Evolutionary conservation across 1,140 invertebrate species (phyloP), one percentile per base, ranked within the genome.

Genomic region (Drosophila bifasciata): DNA sequence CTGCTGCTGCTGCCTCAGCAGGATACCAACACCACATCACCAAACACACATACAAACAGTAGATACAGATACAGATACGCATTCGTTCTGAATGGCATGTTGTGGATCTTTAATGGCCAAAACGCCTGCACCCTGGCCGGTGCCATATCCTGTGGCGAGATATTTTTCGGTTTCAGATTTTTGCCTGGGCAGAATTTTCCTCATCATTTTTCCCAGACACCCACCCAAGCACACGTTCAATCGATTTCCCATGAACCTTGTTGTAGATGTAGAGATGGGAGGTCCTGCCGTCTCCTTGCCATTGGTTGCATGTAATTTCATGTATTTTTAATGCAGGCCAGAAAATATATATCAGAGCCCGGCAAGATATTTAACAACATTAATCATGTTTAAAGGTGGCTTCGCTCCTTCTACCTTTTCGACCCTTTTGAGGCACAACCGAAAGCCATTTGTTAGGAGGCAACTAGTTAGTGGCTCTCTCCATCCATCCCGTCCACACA

Each of bases 251-350:
- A 13, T 44, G 52, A 64, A 53, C 67, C 71, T 75, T 75, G 70
- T 75, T 75, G 71, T n/a, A 75, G 71, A 67, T 75, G 51, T 28
- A 13, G 40, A 23, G 50, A n/a, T 13, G 9, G 25, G 0, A 32
- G 36, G 57, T 52, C 49, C 49, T 71, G 49, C 56, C 23, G 0
- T 32, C 3, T 68, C 40, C 49, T 48, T 68, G 40, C 64, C 48
- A 68, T 72, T 72, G 56, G 45, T 51, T 78, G 68, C 76, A 68
- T 69, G 76, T 79, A 74, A 79, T 79, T 69, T 75, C 69, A 79
- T 79, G 76, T 68, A 79, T 79, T 79, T 79, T 79, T 79, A 79
- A 79, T 79, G 76, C 76, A 75, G 53, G 55, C 63, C 75, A 61
- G 75, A 73, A 79, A 72, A 72, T 77, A 79, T 70, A 77, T 77